Evolutionary conservation across 2,888 invertebrate species (phyloP).

Genomic region (Caenorhabditis parvicauda): DNA sequence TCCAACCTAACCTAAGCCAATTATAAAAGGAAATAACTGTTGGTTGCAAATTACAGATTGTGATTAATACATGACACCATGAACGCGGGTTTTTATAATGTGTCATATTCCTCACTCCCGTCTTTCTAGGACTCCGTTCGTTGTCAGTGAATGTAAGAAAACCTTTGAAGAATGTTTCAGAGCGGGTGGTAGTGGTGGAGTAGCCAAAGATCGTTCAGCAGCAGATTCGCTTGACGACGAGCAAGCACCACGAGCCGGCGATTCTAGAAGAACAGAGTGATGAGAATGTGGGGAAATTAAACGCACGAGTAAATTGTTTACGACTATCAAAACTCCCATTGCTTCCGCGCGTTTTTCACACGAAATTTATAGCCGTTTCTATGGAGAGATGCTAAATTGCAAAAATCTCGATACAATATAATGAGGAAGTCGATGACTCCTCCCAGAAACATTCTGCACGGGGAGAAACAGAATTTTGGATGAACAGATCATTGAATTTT

Average conservation of each 20-base stretch:
- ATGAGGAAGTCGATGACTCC: too few relatives aligned
- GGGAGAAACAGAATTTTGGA: too few relatives aligned
- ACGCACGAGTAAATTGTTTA: background rate
- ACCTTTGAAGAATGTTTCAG: conserved; percentile 34
- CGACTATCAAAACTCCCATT: too few relatives aligned
- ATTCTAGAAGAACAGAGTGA: conserved; percentile 22
- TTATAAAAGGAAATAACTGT: conserved; percentile 1
- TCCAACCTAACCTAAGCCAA: background rate
- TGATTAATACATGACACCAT: too few relatives aligned
- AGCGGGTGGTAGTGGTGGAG: conserved; percentile 42
- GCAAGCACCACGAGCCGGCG: conserved; percentile 23
- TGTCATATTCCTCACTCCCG: too few relatives aligned
- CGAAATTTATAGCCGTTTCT: background rate
- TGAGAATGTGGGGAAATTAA: too few relatives aligned
- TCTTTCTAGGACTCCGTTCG: too few relatives aligned
- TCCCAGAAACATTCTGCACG: too few relatives aligned
- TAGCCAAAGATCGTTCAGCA: conserved; percentile 27
- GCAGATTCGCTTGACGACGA: conserved; percentile 25
- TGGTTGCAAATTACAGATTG: background rate
- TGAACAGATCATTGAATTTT: background rate
- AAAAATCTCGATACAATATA: too few relatives aligned
- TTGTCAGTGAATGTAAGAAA: background rate
- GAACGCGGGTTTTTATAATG: too few relatives aligned
- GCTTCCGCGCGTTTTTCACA: background rate
- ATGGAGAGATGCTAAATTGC: background rate